Evolutionary conservation across 2,113 vertebrate species (phyloP).

Genomic region (Morphnarchus princeps): DNA sequence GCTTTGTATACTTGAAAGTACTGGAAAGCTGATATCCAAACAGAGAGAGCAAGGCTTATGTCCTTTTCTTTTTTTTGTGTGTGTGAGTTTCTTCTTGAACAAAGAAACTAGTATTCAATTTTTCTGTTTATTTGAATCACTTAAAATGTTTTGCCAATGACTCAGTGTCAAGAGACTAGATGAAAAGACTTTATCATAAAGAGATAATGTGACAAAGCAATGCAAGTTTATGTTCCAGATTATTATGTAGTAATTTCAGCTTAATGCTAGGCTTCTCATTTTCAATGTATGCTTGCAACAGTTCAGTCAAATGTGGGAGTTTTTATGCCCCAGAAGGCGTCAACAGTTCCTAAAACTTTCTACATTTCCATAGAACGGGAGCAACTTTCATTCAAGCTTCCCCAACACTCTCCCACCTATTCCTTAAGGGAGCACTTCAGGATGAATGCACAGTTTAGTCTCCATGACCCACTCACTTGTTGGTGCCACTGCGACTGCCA

Average conservation of each 20-base stretch:
- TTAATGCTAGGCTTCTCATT: neutral
- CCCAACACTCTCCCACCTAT: neutral
- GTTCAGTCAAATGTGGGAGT: neutral
- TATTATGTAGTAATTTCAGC: neutral
- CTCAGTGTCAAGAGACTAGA: neutral
- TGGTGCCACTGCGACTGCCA: neutral
- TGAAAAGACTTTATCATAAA: neutral
- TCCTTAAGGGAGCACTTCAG: neutral
- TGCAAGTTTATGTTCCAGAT: neutral
- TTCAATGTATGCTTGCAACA: neutral
- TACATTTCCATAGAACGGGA: neutral
- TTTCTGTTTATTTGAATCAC: neutral
- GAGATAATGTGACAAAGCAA: neutral
- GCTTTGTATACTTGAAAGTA: neutral
- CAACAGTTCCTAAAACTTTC: neutral
- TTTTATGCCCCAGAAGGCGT: neutral
- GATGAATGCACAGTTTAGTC: neutral
- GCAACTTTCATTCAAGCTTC: neutral
- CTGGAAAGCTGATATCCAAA: neutral
- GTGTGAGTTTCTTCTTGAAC: neutral
- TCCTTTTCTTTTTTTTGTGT: neutral
- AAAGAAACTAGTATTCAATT: neutral
- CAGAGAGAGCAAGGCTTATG: neutral
- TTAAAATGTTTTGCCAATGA: neutral
- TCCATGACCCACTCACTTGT: neutral